phyloP scores from a whole-genome alignment of 2,113 vertebrate genomes.

The Equus przewalskii region DNA sequence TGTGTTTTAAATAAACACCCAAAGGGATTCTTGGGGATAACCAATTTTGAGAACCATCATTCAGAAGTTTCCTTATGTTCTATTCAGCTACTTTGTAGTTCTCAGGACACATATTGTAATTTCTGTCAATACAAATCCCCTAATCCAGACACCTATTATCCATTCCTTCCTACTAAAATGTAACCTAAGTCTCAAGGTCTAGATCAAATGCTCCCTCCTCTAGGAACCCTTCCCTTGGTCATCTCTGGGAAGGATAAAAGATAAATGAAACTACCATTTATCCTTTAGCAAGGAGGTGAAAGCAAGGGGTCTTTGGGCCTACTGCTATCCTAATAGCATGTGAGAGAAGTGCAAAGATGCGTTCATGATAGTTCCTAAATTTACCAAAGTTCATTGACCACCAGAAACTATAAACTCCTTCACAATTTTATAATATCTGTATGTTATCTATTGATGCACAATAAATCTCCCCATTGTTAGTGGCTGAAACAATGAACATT shows the following conservation, averaged over 20 bases:
- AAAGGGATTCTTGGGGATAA: neutral
- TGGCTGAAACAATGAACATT: neutral
- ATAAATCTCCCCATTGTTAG: neutral
- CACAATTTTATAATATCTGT: neutral
- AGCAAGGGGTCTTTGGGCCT: neutral
- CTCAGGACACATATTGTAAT: neutral
- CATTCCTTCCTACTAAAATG: neutral
- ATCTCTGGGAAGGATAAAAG: neutral
- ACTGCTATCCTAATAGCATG: neutral
- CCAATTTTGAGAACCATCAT: neutral
- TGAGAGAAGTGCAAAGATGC: neutral
- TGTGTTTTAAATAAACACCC: neutral
- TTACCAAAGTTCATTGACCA: neutral
- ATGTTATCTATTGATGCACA: neutral
- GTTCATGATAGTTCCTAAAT: neutral
- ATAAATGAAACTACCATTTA: neutral
- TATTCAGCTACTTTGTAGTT: neutral
- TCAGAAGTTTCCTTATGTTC: neutral
- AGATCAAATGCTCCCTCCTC: neutral
- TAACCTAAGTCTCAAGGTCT: neutral
- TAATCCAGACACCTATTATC: neutral
- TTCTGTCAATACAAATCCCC: neutral
- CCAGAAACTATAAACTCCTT: neutral
- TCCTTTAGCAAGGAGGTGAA: neutral
- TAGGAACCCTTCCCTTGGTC: neutral